Conservation (phyloP, 2,888 invertebrate species). For the Sclerodermus sp. region DNA sequence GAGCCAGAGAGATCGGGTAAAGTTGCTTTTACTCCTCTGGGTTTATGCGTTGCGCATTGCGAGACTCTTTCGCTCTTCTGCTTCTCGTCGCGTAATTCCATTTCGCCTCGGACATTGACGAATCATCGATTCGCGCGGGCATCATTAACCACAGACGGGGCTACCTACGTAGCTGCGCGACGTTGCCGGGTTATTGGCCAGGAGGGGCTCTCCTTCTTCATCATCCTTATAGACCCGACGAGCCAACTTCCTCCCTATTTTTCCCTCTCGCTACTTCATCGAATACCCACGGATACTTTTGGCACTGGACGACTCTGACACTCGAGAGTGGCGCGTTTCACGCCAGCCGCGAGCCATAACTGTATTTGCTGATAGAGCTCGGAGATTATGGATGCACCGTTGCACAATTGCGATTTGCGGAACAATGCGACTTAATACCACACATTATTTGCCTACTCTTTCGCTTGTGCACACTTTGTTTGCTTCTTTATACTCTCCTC, state of each 20-base stretch:
- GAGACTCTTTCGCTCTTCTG: background rate
- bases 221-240: too few relatives aligned
- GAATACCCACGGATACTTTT: background rate
- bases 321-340: background rate
- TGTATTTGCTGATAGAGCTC: slow-evolving; percentile 42
- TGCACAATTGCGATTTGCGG: slow-evolving; percentile 33
- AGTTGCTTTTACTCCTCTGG: too few relatives aligned
- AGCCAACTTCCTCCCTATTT: too few relatives aligned
- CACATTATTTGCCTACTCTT: too few relatives aligned
- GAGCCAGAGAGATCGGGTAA: too few relatives aligned
- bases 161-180: background rate
- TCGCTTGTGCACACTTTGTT: too few relatives aligned
- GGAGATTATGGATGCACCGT: slow-evolving; percentile 50
- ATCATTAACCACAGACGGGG: background rate
- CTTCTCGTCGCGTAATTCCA: slow-evolving; percentile 29
- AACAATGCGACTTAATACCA: too few relatives aligned
- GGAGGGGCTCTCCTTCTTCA: too few relatives aligned
- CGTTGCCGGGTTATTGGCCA: too few relatives aligned
- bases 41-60: background rate
- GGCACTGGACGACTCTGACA: background rate
- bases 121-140: slow-evolving; percentile 30
- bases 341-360: slow-evolving; percentile 42
- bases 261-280: background rate
- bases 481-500: too few relatives aligned
- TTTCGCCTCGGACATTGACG: slow-evolving; percentile 35